phyloP scores from a whole-genome alignment of 2,888 invertebrate species.

The Xylota segnis region DNA sequence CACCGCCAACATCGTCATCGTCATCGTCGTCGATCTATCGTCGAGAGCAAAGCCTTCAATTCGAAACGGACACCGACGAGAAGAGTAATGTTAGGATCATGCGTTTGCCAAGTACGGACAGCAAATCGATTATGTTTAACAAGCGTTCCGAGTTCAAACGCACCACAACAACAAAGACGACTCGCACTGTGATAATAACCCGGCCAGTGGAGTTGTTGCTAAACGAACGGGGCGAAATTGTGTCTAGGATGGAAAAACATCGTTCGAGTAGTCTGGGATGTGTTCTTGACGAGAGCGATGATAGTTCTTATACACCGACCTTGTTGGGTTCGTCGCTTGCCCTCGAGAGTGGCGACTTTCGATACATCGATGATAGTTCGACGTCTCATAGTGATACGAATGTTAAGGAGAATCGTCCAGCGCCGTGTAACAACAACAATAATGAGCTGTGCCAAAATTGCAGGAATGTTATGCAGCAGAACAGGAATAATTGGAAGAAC shows the following conservation, averaged over 20 bases:
- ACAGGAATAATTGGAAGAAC: slow-evolving; percentile 81
- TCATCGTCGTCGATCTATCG: slow-evolving; percentile 78
- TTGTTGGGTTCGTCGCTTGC: slow-evolving; percentile 63
- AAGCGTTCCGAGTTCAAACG: slow-evolving; percentile 81
- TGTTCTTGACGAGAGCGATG: slow-evolving; percentile 80
- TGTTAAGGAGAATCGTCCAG: slow-evolving; percentile 73
- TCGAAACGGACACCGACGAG: slow-evolving; percentile 80
- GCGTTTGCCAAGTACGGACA: slow-evolving; percentile 78
- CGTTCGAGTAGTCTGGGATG: slow-evolving; percentile 83
- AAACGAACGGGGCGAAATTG: slow-evolving; percentile 82
- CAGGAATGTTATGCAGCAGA: slow-evolving; percentile 81
- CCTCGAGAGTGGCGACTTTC: slow-evolving; percentile 79
- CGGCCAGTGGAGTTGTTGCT: slow-evolving; percentile 81
- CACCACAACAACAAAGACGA: slow-evolving; percentile 81
- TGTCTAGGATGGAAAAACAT: slow-evolving; percentile 78
- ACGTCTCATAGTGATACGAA: slow-evolving; percentile 82
- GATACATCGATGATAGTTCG: slow-evolving; percentile 83
- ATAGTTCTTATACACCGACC: slow-evolving; percentile 58
- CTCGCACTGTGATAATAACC: slow-evolving; percentile 80
- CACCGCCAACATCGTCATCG: slow-evolving; percentile 72
- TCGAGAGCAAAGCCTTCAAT: slow-evolving; percentile 78
- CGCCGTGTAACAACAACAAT: slow-evolving; percentile 77
- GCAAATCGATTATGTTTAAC: slow-evolving; percentile 72
- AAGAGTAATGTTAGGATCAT: slow-evolving; percentile 79
- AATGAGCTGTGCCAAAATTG: slow-evolving; percentile 82